Percentiles rank a stretch among this genome's conserved stretches.
phyloP scores from a whole-genome alignment of 1,140 invertebrate genomes.

The Maconellicoccus hirsutus region DNA sequence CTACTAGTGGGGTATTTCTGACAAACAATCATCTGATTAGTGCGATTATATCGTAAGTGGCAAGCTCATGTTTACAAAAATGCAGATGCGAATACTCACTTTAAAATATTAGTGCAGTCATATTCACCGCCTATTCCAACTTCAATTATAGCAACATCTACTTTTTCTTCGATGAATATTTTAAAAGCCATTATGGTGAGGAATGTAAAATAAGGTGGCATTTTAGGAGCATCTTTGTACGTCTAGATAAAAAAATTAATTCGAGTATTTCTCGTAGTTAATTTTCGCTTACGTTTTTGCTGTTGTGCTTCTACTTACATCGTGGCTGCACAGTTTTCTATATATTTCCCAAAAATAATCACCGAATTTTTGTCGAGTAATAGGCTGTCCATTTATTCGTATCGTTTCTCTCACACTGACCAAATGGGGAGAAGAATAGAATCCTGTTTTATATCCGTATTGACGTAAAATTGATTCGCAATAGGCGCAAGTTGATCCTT shows the following conservation, averaged over 20 bases:
- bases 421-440: conserved; percentile 95
- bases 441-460: conserved; percentile 81
- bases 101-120: conserved; percentile 88
- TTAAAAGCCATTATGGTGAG: conserved; percentile 84
- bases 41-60: too few relatives aligned
- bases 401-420: conserved; percentile 84
- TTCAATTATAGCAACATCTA: conserved; percentile 90
- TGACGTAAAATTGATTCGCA: conserved; percentile 76
- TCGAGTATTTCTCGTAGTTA: too few relatives aligned
- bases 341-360: conserved; percentile 77
- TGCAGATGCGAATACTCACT: conserved; percentile 39
- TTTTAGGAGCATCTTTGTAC: conserved; percentile 40
- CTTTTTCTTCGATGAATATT: conserved; percentile 71
- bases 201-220: conserved; percentile 93
- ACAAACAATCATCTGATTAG: conserved; percentile 24
- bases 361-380: conserved; percentile 61
- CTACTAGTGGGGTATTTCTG: conserved; percentile 66
- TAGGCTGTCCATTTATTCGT: conserved; percentile 67
- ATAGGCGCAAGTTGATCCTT: conserved; percentile 88
- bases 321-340: conserved; percentile 42
- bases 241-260: not conserved
- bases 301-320: conserved; percentile 28
- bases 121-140: conserved; percentile 93
- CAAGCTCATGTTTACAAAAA: too few relatives aligned
- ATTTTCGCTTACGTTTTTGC: too few relatives aligned